Evolutionary conservation across 2,888 invertebrate species (phyloP), one percentile per base, ranked within the genome.

Genomic region (Rhaphigaster nebulosa): DNA sequence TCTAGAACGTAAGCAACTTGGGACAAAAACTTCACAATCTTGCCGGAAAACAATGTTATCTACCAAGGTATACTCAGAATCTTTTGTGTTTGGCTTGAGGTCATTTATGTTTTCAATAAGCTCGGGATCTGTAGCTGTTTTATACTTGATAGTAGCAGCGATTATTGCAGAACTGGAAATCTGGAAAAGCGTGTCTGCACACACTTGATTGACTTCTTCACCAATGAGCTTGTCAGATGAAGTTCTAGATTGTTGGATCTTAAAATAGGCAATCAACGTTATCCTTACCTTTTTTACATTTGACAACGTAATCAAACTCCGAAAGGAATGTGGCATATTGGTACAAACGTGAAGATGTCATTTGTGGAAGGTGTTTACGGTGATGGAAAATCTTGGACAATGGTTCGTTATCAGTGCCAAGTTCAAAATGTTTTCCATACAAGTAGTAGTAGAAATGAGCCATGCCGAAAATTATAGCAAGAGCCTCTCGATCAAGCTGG

Each of bases 1-100:
- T 92, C 90, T 38, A 93, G 89, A 5, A 93, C 89, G 92, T 4
- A 92, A 92, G n/a, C 65, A 26, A 15, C 54, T 52, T 34, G 92
- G 92, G 87, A 92, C 91, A 23, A 92, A 90, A 12, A 92, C 91
- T 52, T n/a, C n/a, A n/a, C 92, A 80, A 45, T 90, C 80, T 26
- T 90, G 90, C 65, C 87, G 52, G 87, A 92, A 88, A 54, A 92
- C 23, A 23, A 92, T 89, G 15, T 87, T 91, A 45, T 87, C 60
- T 26, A 50, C 56, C 6, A 91, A 34, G 12, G 91, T 87, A 88
- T 60, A 65, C 70, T 45, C n/a, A 56, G 45, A 45, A 29, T 89
- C 90, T 84, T 23, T 88, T 18, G 87, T 26, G 45, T 52, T 91
- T 38, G 41, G 34, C 50, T 34, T 56, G 41, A 90, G 38, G 34